These are phyloP conservation scores for Terebella lapidaria DNA, from an alignment of 2,888 invertebrate genomes.

Conservation along the genomic window DNA sequence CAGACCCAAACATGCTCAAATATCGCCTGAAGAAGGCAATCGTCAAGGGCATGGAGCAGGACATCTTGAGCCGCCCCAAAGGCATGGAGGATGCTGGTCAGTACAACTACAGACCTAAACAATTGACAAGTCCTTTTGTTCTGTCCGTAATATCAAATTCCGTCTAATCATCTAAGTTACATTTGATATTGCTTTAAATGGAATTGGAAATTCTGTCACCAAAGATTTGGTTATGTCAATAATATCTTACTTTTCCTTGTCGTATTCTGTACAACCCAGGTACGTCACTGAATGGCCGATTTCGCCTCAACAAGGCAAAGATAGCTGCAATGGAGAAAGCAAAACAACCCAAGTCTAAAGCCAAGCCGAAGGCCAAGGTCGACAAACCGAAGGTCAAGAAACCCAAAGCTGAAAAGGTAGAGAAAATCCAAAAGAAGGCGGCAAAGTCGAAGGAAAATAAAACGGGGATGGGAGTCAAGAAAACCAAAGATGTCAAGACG, in stretches of 20 bases:
- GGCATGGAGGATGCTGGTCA: conserved; percentile 25
- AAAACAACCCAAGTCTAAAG: conserved; percentile 14
- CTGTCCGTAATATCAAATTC: no score
- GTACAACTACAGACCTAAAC: not conserved
- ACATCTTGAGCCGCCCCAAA: conserved; percentile 28
- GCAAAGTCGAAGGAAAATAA: not conserved
- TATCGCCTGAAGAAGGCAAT: conserved; percentile 28
- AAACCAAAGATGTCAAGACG: not conserved
- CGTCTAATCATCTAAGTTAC: no score
- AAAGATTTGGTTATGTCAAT: no score
- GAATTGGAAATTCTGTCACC: not conserved
- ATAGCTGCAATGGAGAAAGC: conserved; percentile 17
- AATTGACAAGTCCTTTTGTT: no score
- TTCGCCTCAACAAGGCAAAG: conserved; percentile 26
- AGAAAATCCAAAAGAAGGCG: not conserved
- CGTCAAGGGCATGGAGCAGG: conserved; percentile 28
- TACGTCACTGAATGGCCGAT: conserved; percentile 22
- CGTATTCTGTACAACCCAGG: no score
- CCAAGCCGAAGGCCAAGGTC: not conserved
- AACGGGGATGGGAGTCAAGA: not conserved
- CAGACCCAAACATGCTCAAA: conserved; percentile 23
- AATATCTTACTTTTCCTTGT: no score
- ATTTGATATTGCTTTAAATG: not conserved
- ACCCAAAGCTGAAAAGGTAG: conserved; percentile 40
- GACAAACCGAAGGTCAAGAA: conserved; percentile 4